A percentile compares a stretch with the other conserved stretches of the same genome.
These are phyloP conservation scores for Plebejus melissa DNA, from an alignment of 2,888 invertebrate genomes.

Conservation along the genomic window DNA sequence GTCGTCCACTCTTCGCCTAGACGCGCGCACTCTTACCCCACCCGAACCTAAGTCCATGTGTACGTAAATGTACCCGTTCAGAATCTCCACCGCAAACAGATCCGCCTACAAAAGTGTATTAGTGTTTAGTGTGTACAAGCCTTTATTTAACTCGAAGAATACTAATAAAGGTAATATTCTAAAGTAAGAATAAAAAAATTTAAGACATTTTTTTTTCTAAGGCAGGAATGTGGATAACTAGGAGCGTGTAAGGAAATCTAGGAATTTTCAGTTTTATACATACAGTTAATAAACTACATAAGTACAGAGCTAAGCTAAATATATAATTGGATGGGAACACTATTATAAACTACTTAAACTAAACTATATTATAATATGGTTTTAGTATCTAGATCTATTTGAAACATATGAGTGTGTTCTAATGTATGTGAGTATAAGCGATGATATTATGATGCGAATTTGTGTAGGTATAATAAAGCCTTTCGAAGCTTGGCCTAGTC, in stretches of 20 bases:
- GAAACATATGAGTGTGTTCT: slow-evolving; percentile 17
- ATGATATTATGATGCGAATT: slow-evolving; percentile 60
- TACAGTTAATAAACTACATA: slow-evolving; percentile 1
- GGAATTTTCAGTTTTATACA: neutral
- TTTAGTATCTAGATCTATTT: slow-evolving; percentile 12
- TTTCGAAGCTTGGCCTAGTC: slow-evolving; percentile 38
- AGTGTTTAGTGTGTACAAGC: slow-evolving; percentile 1
- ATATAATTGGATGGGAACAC: neutral
- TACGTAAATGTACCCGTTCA: slow-evolving; percentile 95
- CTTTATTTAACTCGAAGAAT: neutral
- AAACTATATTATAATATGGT: neutral
- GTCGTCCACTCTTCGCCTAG: slow-evolving; percentile 90
- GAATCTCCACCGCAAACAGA: slow-evolving; percentile 95
- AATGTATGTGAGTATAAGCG: slow-evolving; percentile 25
- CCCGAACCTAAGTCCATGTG: slow-evolving; percentile 96
- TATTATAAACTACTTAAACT: neutral
- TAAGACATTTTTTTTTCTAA: neutral
- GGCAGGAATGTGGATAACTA: neutral
- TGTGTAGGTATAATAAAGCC: slow-evolving; percentile 76
- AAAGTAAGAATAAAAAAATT: neutral
- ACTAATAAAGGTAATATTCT: neutral
- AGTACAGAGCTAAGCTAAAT: neutral
- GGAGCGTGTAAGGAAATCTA: slow-evolving; percentile 1
- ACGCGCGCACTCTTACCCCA: slow-evolving; percentile 90
- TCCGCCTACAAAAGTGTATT: slow-evolving; percentile 82